These are phyloP conservation scores for Sarcophaga carnaria DNA, from an alignment of 2,888 invertebrate species.

Conservation along the genomic window DNA sequence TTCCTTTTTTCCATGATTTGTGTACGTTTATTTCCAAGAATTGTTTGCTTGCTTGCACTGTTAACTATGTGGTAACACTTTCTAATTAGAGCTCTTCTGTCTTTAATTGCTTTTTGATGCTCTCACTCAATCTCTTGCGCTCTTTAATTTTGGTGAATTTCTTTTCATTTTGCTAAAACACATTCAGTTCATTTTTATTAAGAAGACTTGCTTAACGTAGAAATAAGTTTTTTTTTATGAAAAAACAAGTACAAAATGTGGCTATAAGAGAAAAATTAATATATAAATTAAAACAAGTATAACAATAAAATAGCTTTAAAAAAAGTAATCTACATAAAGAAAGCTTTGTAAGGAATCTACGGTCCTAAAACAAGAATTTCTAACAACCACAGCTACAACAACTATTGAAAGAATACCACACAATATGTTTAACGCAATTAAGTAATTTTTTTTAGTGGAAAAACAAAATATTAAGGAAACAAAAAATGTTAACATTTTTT, in stretches of 20 bases:
- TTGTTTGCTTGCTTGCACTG: too few relatives aligned
- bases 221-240: slow-evolving; percentile 7
- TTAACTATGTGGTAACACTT: not conserved
- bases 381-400: not conserved
- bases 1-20: too few relatives aligned
- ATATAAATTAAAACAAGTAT: not conserved
- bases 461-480: not conserved
- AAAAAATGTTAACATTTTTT: not conserved
- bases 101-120: not conserved
- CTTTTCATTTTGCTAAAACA: slow-evolving; percentile 28
- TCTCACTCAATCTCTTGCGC: not conserved
- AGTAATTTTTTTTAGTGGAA: not conserved
- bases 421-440: not conserved
- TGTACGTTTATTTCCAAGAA: too few relatives aligned
- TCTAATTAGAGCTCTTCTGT: not conserved
- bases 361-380: not conserved
- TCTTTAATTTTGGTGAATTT: slow-evolving; percentile 39
- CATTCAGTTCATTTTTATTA: slow-evolving; percentile 42
- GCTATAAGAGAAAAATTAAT: not conserved
- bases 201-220: slow-evolving; percentile 11
- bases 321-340: not conserved
- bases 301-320: not conserved
- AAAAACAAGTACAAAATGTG: slow-evolving; percentile 12
- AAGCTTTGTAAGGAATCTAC: too few relatives aligned
- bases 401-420: not conserved